These are phyloP conservation scores for Orthosia gothica DNA, from an alignment of 2,888 invertebrate species.

Conservation along the genomic window DNA sequence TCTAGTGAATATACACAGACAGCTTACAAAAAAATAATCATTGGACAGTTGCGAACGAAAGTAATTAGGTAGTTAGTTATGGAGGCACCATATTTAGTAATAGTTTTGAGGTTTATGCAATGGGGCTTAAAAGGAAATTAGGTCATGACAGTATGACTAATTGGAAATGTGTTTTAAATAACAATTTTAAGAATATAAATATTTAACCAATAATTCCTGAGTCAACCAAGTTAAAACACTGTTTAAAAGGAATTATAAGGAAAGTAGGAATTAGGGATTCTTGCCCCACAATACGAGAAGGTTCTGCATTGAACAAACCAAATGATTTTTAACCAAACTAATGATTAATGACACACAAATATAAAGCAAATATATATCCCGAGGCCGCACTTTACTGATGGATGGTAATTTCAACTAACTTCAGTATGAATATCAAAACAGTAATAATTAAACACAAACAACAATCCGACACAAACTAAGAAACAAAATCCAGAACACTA, in stretches of 20 bases:
- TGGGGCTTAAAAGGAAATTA: not conserved
- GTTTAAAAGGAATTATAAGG: not conserved
- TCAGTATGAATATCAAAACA: not conserved
- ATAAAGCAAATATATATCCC: not conserved
- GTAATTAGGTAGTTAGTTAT: not conserved
- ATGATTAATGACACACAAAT: not conserved
- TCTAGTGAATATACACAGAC: not conserved
- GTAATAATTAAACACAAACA: slow-evolving; percentile 23
- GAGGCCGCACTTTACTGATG: not conserved
- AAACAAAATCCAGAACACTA: not conserved
- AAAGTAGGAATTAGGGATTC: not conserved
- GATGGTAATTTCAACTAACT: not conserved
- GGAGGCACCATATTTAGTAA: not conserved
- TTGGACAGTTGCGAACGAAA: not conserved
- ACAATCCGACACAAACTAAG: not conserved
- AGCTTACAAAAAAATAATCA: not conserved
- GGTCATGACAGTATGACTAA: not conserved
- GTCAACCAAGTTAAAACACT: not conserved
- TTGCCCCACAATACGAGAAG: not conserved
- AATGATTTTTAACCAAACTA: not conserved
- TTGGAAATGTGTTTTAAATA: not conserved
- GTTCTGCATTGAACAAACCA: not conserved
- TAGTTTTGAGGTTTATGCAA: not conserved
- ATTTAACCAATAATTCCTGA: not conserved
- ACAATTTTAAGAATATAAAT: not conserved